phyloP scores from a whole-genome alignment of 30 jellyfish, hydroid and myxozoan genomes.

The Chrysaora quinquecirrha region DNA sequence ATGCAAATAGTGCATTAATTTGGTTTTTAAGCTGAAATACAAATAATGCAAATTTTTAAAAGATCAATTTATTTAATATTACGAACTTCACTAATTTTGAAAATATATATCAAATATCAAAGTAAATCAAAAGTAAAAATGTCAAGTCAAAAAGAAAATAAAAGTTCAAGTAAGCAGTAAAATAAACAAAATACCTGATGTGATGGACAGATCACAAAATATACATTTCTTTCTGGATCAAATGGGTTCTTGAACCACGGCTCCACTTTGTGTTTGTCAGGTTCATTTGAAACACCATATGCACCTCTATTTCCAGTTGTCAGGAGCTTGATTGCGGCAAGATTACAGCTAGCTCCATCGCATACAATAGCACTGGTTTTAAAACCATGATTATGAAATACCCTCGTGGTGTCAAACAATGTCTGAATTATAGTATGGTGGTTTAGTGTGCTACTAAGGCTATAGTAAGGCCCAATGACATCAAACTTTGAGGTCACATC shows the following conservation, averaged over 20 bases:
- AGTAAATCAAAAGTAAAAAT: too few species aligned
- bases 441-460: constrained; percentile 19
- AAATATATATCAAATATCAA: background rate
- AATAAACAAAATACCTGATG: constrained; percentile 23
- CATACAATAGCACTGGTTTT: constrained; percentile 11
- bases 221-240: constrained; percentile 26
- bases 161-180: background rate
- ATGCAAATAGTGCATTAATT: too few species aligned
- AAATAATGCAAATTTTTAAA: background rate
- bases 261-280: constrained; percentile 22
- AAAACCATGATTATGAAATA: background rate
- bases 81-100: background rate
- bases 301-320: constrained; percentile 16
- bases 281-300: constrained; percentile 14
- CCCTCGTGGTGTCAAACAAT: constrained; percentile 11
- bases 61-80: background rate
- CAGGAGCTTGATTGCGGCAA: constrained; percentile 43
- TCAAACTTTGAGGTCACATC: constrained; percentile 42
- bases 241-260: constrained; percentile 36
- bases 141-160: background rate
- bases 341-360: background rate
- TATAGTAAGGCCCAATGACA: constrained; percentile 30
- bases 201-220: constrained; percentile 36
- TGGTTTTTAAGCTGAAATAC: background rate
- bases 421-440: constrained; percentile 12